Evolutionary conservation across 2,113 vertebrate species (phyloP).

Genomic region (Platichthys stellatus): DNA sequence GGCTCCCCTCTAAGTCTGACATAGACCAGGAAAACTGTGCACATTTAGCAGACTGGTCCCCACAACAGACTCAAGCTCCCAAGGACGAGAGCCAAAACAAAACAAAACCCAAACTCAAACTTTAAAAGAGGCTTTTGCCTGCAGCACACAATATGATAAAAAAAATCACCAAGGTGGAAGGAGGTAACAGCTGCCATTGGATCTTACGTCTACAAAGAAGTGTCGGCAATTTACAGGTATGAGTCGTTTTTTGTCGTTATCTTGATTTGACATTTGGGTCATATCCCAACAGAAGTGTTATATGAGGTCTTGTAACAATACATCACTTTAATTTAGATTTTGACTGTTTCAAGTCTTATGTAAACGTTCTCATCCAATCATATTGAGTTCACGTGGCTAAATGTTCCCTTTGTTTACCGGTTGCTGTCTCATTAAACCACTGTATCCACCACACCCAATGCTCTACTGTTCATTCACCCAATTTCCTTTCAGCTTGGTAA

Average conservation of each 20-base stretch:
- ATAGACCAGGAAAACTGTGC: background rate
- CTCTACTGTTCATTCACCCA: conserved; percentile 42
- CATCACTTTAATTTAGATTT: background rate
- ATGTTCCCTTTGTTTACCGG: conserved; percentile 34
- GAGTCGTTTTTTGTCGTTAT: background rate
- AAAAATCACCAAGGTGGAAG: background rate
- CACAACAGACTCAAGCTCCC: no score
- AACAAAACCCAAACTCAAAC: background rate
- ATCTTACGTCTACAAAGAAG: background rate
- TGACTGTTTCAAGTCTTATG: background rate
- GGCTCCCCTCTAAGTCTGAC: background rate
- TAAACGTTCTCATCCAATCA: background rate
- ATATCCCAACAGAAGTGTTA: background rate
- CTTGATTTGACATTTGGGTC: background rate
- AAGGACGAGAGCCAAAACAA: background rate
- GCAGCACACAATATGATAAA: background rate
- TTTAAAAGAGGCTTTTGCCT: background rate
- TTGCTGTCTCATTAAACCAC: conserved; percentile 52
- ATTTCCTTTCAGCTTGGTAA: conserved; percentile 58
- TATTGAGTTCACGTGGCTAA: conserved; percentile 18
- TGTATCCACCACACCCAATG: conserved; percentile 68
- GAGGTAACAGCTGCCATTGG: background rate
- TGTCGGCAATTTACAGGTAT: background rate
- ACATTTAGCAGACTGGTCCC: no score
- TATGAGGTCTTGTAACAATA: background rate